phyloP scores from a whole-genome alignment of 2,797 vertebrate species.

The Hydrolagus colliei region DNA sequence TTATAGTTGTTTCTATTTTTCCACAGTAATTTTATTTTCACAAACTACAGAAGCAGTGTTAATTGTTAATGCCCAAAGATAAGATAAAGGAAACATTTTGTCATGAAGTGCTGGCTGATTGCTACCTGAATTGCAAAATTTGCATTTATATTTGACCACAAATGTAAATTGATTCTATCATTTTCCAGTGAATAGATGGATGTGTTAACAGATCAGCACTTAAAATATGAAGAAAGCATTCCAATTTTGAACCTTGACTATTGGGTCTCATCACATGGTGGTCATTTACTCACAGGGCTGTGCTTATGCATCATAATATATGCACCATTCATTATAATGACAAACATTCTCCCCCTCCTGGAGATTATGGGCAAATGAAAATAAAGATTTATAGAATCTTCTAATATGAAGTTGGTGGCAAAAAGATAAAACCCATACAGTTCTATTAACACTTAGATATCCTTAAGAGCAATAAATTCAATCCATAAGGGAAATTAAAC shows the following conservation, averaged over 20 bases:
- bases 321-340: background rate
- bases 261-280: background rate
- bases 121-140: background rate
- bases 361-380: background rate
- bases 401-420: background rate
- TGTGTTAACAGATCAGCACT: background rate
- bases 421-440: background rate
- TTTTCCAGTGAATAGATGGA: background rate
- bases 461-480: background rate
- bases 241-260: conserved; percentile 10
- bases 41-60: background rate
- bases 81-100: background rate
- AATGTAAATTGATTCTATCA: background rate
- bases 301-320: background rate
- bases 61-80: background rate
- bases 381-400: background rate
- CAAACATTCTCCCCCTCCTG: background rate
- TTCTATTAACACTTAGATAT: background rate
- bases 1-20: no score
- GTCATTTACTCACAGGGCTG: background rate
- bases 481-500: background rate
- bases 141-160: background rate
- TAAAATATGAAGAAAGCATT: background rate
- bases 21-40: background rate
- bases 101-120: background rate